Conservation (phyloP, 2,797 vertebrate species). For the Myotis pilosus region DNA sequence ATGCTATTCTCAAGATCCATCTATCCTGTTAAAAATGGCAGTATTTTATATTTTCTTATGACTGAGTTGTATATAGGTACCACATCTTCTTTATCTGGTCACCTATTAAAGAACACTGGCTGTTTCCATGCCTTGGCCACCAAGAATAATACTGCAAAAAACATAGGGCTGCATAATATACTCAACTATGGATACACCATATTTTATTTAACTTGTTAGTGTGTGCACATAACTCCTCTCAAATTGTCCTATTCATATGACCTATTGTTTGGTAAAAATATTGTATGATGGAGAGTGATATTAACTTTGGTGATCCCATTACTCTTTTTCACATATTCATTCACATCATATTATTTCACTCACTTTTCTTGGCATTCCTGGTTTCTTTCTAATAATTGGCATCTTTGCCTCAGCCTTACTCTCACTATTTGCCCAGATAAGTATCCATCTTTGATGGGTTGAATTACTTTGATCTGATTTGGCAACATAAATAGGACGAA, state of each 20-base stretch:
- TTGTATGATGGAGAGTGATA: too few relatives aligned
- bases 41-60: background rate
- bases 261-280: background rate
- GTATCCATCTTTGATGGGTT: background rate
- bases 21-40: background rate
- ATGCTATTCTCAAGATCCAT: background rate
- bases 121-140: background rate
- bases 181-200: background rate
- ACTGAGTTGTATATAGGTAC: background rate
- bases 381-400: background rate
- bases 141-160: background rate
- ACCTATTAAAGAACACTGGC: background rate
- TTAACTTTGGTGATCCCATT: background rate
- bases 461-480: background rate
- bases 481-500: background rate
- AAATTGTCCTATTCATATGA: background rate
- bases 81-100: background rate
- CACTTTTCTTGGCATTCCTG: background rate
- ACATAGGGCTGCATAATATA: background rate
- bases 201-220: background rate
- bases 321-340: background rate
- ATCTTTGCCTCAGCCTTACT: background rate
- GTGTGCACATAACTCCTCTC: background rate
- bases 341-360: background rate
- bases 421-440: background rate